Evolutionary conservation across 2,797 vertebrate species (phyloP).

Genomic region (Gallinago nigripennis): DNA sequence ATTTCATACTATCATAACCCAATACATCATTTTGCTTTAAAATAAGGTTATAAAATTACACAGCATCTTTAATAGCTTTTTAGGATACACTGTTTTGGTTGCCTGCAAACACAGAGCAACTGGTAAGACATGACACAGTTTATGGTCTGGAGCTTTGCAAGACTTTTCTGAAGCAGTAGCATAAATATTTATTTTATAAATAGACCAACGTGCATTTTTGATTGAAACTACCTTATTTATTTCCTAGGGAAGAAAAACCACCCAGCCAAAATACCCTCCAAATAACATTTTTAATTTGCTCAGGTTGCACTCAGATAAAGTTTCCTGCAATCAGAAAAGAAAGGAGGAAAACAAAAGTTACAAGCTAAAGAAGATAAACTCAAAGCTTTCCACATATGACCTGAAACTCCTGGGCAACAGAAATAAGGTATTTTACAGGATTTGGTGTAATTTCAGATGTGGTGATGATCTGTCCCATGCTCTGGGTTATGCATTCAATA

Average conservation of each 20-base stretch:
- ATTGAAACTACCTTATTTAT: background rate
- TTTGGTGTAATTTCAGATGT: background rate
- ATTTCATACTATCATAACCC: background rate
- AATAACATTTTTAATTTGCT: background rate
- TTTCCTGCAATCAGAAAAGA: background rate
- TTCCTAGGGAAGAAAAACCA: background rate
- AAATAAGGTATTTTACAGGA: background rate
- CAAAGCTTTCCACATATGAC: background rate
- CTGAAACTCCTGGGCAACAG: background rate
- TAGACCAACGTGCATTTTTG: background rate
- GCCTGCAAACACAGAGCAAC: background rate
- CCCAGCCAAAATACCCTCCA: background rate
- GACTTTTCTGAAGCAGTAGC: background rate
- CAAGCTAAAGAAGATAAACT: background rate
- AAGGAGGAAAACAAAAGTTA: background rate
- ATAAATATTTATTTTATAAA: background rate
- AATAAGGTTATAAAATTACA: background rate
- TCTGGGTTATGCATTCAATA: rapidly evolving
- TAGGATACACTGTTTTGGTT: background rate
- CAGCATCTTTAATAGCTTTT: background rate
- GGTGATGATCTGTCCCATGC: too few relatives aligned
- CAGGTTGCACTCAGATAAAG: background rate
- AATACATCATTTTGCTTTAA: background rate
- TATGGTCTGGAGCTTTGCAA: background rate
- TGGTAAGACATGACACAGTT: background rate